Conservation (phyloP, 2,888 invertebrate genomes). For the Andrena trimmerana region DNA sequence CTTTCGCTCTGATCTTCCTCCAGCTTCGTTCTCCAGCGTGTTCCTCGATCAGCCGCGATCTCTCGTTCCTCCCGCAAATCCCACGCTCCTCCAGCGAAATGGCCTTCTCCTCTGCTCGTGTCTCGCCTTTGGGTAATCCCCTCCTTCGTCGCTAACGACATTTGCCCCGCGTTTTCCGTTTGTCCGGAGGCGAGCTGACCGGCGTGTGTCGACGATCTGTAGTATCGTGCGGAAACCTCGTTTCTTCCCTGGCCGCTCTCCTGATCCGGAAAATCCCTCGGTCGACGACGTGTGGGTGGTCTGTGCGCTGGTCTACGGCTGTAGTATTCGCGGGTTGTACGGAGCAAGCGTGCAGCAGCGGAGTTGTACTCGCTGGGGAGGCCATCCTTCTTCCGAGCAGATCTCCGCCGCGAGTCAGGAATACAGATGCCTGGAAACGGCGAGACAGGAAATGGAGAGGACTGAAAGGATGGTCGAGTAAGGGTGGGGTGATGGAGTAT, state of each 20-base stretch:
- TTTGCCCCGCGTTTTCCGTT: conserved; percentile 24
- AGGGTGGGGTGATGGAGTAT: conserved; percentile 28
- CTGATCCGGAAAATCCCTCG: conserved; percentile 15
- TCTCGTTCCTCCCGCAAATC: conserved; percentile 10
- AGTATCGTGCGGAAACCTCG: conserved; percentile 1
- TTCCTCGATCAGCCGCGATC: conserved; percentile 2
- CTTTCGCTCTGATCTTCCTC: background rate
- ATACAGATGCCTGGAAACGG: conserved; percentile 13
- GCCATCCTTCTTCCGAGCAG: background rate
- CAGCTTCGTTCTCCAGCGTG: background rate
- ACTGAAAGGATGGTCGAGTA: conserved; percentile 31
- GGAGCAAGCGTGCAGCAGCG: conserved; percentile 9
- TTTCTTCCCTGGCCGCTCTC: background rate
- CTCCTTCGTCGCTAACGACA: conserved; percentile 25
- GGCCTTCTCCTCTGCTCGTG: background rate
- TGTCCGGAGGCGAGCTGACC: conserved; percentile 8
- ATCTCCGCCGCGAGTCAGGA: conserved; percentile 28
- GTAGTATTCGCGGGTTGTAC: background rate
- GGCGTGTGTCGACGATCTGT: background rate
- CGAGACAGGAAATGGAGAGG: conserved; percentile 32
- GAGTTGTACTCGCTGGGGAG: conserved; percentile 9
- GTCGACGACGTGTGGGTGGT: background rate
- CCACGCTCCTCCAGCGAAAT: conserved; percentile 9
- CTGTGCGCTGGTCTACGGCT: background rate
- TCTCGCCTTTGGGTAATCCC: background rate